These are phyloP conservation scores for Diadegma fenestrale DNA, from an alignment of 2,888 invertebrate genomes.

Conservation along the genomic window DNA sequence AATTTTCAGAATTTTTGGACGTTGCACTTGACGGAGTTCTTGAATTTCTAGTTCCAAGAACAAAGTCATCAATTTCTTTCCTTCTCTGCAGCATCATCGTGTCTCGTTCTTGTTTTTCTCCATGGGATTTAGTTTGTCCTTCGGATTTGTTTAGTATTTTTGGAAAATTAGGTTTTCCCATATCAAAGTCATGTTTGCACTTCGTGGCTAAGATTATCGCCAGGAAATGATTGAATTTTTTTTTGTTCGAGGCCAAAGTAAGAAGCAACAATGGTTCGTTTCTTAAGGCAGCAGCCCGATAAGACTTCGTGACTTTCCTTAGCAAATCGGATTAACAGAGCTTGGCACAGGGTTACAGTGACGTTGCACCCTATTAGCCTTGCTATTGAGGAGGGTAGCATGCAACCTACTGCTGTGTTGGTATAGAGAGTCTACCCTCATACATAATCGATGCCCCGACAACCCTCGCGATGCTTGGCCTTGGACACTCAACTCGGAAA, in stretches of 20 bases:
- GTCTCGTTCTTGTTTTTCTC: too few relatives aligned
- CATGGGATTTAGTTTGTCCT: neutral
- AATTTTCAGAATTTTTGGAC: too few relatives aligned
- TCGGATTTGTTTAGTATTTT: neutral
- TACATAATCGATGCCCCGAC: constrained; percentile 80
- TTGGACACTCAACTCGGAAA: constrained; percentile 72
- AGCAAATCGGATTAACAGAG: constrained; percentile 65
- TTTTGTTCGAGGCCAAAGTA: constrained; percentile 13
- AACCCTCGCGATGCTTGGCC: constrained; percentile 73
- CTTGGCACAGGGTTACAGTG: constrained; percentile 36
- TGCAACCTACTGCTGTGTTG: constrained; percentile 49
- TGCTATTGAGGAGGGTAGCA: constrained; percentile 66
- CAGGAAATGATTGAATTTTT: neutral
- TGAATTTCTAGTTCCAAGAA: too few relatives aligned
- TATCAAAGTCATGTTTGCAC: neutral
- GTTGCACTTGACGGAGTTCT: too few relatives aligned
- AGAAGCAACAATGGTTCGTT: constrained; percentile 2
- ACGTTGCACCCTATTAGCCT: constrained; percentile 63
- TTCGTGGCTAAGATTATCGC: neutral
- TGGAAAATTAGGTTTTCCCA: neutral
- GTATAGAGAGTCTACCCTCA: constrained; percentile 75
- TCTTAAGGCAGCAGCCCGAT: constrained; percentile 26
- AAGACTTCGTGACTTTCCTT: constrained; percentile 54
- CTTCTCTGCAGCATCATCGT: too few relatives aligned
- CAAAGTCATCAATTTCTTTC: too few relatives aligned